These are phyloP conservation scores for Coptotermes formosanus DNA, from an alignment of 1,140 invertebrate genomes.

Conservation along the genomic window DNA sequence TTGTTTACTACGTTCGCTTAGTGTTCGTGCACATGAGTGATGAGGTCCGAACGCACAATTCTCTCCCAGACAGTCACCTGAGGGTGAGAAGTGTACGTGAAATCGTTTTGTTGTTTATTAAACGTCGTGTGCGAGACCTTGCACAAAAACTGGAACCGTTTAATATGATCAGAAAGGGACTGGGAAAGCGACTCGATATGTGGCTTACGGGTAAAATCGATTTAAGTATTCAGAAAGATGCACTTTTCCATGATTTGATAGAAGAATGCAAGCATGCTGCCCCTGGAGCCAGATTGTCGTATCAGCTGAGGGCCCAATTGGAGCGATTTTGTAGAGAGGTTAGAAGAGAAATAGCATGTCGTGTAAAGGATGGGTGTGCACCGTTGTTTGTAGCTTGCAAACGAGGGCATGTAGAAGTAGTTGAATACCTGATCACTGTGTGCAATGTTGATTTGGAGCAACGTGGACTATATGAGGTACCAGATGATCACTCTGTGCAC, in stretches of 20 bases:
- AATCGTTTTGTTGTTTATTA: conserved; percentile 35
- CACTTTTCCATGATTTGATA: conserved; percentile 64
- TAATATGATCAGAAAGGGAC: conserved; percentile 12
- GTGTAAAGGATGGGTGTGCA: conserved; percentile 72
- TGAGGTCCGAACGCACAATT: not conserved
- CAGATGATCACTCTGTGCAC: conserved; percentile 71
- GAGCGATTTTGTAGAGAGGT: conserved; percentile 59
- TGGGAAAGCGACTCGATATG: conserved; percentile 40
- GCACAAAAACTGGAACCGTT: conserved; percentile 31
- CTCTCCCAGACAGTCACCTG: not conserved
- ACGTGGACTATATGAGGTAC: conserved; percentile 72
- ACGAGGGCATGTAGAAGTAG: conserved; percentile 81
- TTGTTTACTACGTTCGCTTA: not conserved
- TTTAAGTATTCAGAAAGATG: conserved; percentile 54
- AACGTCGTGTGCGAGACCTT: conserved; percentile 27
- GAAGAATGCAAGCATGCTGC: conserved; percentile 65
- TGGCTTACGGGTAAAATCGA: conserved; percentile 51
- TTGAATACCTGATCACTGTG: conserved; percentile 80
- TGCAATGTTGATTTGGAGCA: conserved; percentile 85
- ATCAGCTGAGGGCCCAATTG: conserved; percentile 60
- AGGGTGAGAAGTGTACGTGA: conserved; percentile 31
- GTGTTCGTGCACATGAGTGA: conserved; percentile 25
- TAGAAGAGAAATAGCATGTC: conserved; percentile 62
- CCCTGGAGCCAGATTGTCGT: conserved; percentile 67
- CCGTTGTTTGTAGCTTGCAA: conserved; percentile 85